These are phyloP conservation scores for Drosophila picticornis DNA, from an alignment of 2,888 invertebrate genomes.

Conservation along the genomic window DNA sequence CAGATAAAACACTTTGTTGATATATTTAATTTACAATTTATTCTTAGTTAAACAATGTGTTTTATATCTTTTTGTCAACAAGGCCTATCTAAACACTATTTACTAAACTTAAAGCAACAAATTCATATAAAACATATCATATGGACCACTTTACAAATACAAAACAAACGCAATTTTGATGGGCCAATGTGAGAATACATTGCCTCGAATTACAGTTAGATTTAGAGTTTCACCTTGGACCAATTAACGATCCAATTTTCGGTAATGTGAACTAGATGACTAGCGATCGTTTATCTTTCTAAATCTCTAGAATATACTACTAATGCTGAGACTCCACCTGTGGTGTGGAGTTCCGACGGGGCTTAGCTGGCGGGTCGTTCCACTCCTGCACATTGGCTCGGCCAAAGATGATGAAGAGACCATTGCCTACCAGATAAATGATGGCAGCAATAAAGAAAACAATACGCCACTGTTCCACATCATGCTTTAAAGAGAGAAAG, in stretches of 20 bases:
- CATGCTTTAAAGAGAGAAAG: conserved; percentile 86
- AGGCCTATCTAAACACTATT: conserved; percentile 38
- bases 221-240: conserved; percentile 33
- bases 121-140: conserved; percentile 32
- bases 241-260: conserved; percentile 13
- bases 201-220: conserved; percentile 39
- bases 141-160: conserved; percentile 53
- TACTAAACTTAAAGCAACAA: conserved; percentile 51
- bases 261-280: conserved; percentile 65
- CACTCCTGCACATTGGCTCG: conserved; percentile 89
- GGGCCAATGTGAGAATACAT: conserved; percentile 57
- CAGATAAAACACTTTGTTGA: not conserved
- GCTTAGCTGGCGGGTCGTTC: conserved; percentile 87
- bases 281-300: conserved; percentile 49
- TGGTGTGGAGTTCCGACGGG: conserved; percentile 72
- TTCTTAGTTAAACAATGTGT: not conserved
- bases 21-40: conserved; percentile 16
- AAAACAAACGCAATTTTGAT: conserved; percentile 31
- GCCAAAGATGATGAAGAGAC: conserved; percentile 90
- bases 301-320: not conserved
- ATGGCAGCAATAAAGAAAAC: conserved; percentile 91
- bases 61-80: conserved; percentile 31
- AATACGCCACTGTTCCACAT: conserved; percentile 89
- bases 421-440: conserved; percentile 89
- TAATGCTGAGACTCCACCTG: conserved; percentile 82